phyloP scores from a whole-genome alignment of 2,797 vertebrate species.

The Pangasius krempfi region DNA sequence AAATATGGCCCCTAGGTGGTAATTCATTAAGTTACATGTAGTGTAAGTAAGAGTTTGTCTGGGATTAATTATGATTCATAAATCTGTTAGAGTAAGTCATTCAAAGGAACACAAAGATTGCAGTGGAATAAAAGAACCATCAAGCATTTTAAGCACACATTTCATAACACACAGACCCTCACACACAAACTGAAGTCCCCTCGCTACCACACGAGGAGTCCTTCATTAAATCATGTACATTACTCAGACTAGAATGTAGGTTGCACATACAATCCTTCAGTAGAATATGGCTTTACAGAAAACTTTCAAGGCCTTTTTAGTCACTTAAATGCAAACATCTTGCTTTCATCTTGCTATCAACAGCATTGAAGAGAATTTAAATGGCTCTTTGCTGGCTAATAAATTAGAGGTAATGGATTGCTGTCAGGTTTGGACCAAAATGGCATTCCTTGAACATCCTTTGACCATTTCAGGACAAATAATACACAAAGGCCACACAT shows the following conservation, averaged over 20 bases:
- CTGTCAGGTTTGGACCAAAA: slow-evolving; percentile 5
- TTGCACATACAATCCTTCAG: slow-evolving; percentile 40
- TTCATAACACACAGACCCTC: background rate
- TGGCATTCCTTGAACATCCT: slow-evolving; percentile 5
- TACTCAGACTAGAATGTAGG: slow-evolving; percentile 30
- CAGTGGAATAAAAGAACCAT: background rate
- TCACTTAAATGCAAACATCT: slow-evolving; percentile 41
- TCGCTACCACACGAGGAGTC: background rate
- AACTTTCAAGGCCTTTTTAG: slow-evolving; percentile 48
- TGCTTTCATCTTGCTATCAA: slow-evolving; percentile 20
- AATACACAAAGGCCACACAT: slow-evolving; percentile 20
- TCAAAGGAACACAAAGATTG: background rate
- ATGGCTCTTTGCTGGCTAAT: slow-evolving; percentile 19
- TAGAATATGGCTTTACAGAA: slow-evolving; percentile 61
- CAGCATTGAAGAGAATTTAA: slow-evolving; percentile 26
- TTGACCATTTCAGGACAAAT: slow-evolving; percentile 13
- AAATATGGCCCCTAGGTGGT: background rate
- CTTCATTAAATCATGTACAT: slow-evolving; percentile 11
- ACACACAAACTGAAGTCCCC: slow-evolving; percentile 1
- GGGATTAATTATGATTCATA: background rate
- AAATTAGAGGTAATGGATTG: slow-evolving; percentile 11
- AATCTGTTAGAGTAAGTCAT: background rate
- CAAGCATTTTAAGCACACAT: background rate
- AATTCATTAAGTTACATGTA: background rate
- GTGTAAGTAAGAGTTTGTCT: background rate